Base-by-base conservation (phyloP, 2,797 vertebrate genomes). In the Syngnathus rostellatus region DNA sequence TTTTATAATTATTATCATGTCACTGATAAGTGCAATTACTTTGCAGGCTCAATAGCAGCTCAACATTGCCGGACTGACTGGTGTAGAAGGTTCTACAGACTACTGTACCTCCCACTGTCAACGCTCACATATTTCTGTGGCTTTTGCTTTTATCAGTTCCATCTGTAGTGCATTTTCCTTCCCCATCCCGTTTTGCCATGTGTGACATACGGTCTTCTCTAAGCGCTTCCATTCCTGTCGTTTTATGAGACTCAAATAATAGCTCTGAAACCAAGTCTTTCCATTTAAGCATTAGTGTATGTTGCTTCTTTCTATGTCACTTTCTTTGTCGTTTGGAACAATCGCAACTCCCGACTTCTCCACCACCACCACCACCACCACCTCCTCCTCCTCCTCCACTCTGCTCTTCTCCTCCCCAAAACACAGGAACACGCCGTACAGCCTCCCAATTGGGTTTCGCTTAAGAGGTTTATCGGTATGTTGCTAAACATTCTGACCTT, bases 401-500 rank as follows among this genome's bases (percentile, higher is more conserved):
- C 69, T 71, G 70, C 78, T 62, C 78, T 79, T 77, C 81, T 77
- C 76, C 83, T 83, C 85, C 86, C 87, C 85, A 88, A 84, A 88
- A 86, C 86, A 85, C 80, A 81, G 85, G 81, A 88, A 89, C 89
- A 89, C 80, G 79, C 73, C 37, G 80, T 86, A 84, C 85, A 88
- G 84, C 88, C 83, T 88, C 89, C 88, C 88, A 86, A 87, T 85
- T 89, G 90, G 86, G 88, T 91, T 89, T 91, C 83, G 75, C 90
- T 91, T 92, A 92, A 92, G 89, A 91, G 90, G 90, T 91, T 91
- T 92, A 92, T 89, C 84, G 81, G 88, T 90, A 86, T 91, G 91
- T 90, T 91, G 86, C 89, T 90, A 90, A 92, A 92, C 89, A 92
- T 90, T 90, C 89, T 91, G 91, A 91, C 91, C 90, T 92, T 92